Evolutionary conservation across 2,888 invertebrate species (phyloP), one percentile per base, ranked within the genome.

Genomic region (Hypselothyrea guttata): DNA sequence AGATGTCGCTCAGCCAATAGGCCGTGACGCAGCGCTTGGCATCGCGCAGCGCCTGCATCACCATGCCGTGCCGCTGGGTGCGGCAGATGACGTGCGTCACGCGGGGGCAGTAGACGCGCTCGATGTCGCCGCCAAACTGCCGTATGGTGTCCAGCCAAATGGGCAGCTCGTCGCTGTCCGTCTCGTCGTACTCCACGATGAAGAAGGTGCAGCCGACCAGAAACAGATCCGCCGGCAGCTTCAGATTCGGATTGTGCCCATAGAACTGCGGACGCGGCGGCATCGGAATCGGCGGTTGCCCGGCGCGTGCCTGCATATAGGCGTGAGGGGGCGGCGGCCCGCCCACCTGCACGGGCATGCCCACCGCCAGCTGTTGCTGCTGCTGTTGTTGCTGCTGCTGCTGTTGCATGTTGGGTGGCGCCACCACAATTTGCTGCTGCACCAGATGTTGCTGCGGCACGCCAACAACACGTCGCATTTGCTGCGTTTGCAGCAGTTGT

Each of bases 31-130:
- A 92, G 3, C 94, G 91, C 75, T 93, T 93, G 28, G 92, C 92
- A 77, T 94, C 94, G 34, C 93, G 90, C 41, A 89, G 78, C n/a
- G 93, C 93, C 88, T 97, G 96, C 93, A 96, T 96, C 8, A 97
- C 97, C 45, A 96, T 94, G 13, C 97, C 96, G 87, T 97, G 96
- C 15, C 95, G 93, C 90, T 97, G 97, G 11, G 96, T 96, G 81
- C 96, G 95, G 87, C 97, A 97, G 28, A 99, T 91, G 30, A 98
- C 94, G 89, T 98, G 98, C 0, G 98, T 98, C 40, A 97, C 96
- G 30, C 96, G 92, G 8, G 94, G 93, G 85, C 95, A 94, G 90
- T 98, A 98, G 44, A 93, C 92, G 1, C 93, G 91, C 88, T 97
- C 97, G 31, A 98, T 93, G 87, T 97, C 96, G 2, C 98, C 98